Evolutionary conservation across 2,797 vertebrate species (phyloP).

Genomic region (Myoxocephalus aenaeus): DNA sequence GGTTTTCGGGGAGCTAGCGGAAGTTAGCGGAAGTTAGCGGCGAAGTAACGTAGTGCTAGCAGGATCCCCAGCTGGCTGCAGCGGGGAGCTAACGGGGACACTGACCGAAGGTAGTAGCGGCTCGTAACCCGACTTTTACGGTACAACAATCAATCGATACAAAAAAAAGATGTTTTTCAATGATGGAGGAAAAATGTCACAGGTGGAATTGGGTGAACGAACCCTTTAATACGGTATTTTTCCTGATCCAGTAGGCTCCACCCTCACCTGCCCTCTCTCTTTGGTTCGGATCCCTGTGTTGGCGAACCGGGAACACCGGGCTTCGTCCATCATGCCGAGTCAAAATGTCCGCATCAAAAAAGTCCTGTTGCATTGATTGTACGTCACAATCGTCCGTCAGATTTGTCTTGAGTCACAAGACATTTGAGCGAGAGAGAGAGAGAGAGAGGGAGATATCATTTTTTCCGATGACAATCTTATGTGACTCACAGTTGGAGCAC

Average conservation of each 20-base stretch:
- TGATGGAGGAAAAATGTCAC: background rate
- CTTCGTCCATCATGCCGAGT: background rate
- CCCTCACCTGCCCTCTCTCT: no score
- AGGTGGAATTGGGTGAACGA: background rate
- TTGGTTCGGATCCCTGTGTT: background rate
- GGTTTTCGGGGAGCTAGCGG: no score
- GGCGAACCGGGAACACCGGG: background rate
- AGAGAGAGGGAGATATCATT: no score
- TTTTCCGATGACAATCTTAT: background rate
- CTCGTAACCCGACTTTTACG: no score
- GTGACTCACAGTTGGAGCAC: slow-evolving; percentile 9
- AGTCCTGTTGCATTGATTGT: background rate
- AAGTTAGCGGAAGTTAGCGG: no score
- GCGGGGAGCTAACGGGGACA: no score
- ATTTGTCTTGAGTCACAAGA: background rate
- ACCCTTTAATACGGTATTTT: background rate
- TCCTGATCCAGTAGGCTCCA: no score
- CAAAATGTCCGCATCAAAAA: background rate
- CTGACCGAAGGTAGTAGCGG: no score
- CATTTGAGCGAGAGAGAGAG: no score
- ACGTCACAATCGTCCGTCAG: no score
- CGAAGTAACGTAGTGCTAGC: no score
- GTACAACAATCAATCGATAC: background rate
- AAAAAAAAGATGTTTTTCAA: background rate
- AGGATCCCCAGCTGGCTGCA: no score